These are phyloP conservation scores for Sinodicranocentrus sp. DNA, from an alignment of 2,888 invertebrate species.

Conservation along the genomic window DNA sequence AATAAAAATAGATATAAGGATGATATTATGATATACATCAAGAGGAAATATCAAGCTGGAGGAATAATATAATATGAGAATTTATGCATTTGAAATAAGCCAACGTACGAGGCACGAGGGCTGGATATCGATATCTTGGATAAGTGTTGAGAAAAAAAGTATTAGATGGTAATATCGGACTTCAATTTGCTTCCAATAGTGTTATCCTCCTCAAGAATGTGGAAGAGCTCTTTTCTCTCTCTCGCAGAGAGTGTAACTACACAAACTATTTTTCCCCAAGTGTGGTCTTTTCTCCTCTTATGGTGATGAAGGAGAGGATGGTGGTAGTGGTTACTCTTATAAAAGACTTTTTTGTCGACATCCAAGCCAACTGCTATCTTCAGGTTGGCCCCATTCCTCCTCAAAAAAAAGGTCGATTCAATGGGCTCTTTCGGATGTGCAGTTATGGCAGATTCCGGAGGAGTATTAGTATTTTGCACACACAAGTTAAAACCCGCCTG, in stretches of 20 bases:
- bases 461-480: conserved; percentile 9
- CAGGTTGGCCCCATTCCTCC: conserved; percentile 39
- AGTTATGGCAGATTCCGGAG: neutral
- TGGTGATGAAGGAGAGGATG: too few relatives aligned
- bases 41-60: neutral
- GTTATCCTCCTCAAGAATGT: too few relatives aligned
- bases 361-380: too few relatives aligned
- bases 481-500: too few relatives aligned
- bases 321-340: too few relatives aligned
- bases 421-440: conserved; percentile 7
- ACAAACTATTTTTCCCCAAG: too few relatives aligned
- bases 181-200: conserved; percentile 20
- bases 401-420: conserved; percentile 44
- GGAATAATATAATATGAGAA: neutral
- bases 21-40: too few relatives aligned
- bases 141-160: conserved; percentile 1
- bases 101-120: conserved; percentile 36
- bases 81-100: conserved; percentile 34
- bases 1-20: too few relatives aligned
- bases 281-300: too few relatives aligned
- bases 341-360: too few relatives aligned
- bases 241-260: too few relatives aligned
- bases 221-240: too few relatives aligned
- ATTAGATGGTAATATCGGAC: conserved; percentile 1
- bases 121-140: conserved; percentile 18